Evolutionary conservation across 2,797 vertebrate species (phyloP), one percentile per base, ranked within the genome.

Genomic region (Amniataba percoides): DNA sequence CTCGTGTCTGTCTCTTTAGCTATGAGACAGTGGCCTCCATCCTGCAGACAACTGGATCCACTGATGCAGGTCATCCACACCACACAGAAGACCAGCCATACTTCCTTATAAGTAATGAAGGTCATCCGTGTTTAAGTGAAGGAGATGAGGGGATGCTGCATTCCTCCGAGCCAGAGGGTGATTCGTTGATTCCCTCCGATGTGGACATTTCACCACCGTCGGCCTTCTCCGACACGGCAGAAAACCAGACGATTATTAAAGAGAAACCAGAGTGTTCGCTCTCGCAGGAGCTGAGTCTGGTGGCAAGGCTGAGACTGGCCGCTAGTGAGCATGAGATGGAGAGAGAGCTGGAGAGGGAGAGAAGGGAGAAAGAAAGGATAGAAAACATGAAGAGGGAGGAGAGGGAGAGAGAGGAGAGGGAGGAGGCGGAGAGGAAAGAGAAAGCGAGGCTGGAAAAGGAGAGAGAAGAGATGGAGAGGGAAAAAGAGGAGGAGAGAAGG

Each of bases 1-100:
- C 64, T 78, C 82, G 3, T 93, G 67, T 93, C 68, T 90, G 83
- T 87, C 82, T 82, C 68, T 53, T 58, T 74, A 94, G 92, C 82
- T 88, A 77, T 74, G 90, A 92, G 78, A 89, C 90, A 80, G 78
- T 91, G 81, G 61, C 87, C 65, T 90, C 88, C 87, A 74, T 93
- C 59, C 89, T 91, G 80, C 68, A 86, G 53, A 86, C 87, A 46
- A 7, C 78, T n/a, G 85, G 84, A 84, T 72, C 89, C n/a, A 7
- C 60, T 48, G 84, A 78, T 39, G 65, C 78, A 43, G 67, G 43
- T 73, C 83, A 58, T 61, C 81, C 51, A 3, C 74, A 58, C 1
- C 12, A 18, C 56, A 45, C 81, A 55, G 60, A 76, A 58, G 71
- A 78, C 10, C 67, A 68, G 23, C 40, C 62, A 18, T 15, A 31